Percentiles rank a stretch among this genome's conserved stretches.
These are phyloP conservation scores for Macropis europaea DNA, from an alignment of 2,888 invertebrate genomes.

Conservation along the genomic window DNA sequence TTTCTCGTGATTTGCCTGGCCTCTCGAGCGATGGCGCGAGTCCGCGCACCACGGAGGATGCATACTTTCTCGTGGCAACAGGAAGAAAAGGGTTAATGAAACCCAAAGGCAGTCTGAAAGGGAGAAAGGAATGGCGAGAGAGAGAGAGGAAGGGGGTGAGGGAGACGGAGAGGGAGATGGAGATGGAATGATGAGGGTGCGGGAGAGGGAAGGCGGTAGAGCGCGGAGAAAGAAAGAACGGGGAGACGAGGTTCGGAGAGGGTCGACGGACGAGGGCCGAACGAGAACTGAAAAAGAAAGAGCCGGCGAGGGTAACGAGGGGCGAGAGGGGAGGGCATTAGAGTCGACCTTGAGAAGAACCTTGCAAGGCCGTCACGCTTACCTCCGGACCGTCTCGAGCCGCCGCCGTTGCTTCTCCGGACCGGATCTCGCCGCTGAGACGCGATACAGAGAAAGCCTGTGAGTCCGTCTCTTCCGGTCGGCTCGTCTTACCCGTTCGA, in stretches of 20 bases:
- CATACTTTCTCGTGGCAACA: conserved; percentile 40
- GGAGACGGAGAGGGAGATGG: background rate
- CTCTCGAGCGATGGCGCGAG: background rate
- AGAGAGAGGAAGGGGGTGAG: background rate
- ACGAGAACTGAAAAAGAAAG: conserved; percentile 40
- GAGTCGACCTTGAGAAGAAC: conserved; percentile 71
- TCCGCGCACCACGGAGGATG: conserved; percentile 5
- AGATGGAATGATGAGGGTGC: background rate
- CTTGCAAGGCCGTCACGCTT: conserved; percentile 74
- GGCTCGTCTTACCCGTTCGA: conserved; percentile 43
- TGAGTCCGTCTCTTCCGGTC: conserved; percentile 22
- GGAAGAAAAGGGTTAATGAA: conserved; percentile 46
- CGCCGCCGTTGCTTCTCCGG: conserved; percentile 30
- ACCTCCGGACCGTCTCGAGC: conserved; percentile 64
- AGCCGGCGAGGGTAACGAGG: conserved; percentile 30
- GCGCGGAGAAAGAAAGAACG: conserved; percentile 18
- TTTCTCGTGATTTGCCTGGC: background rate
- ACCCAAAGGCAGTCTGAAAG: conserved; percentile 31
- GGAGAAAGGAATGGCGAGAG: conserved; percentile 33
- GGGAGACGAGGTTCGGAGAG: conserved; percentile 28
- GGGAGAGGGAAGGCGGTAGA: background rate
- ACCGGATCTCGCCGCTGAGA: conserved; percentile 62
- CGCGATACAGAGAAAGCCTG: conserved; percentile 65
- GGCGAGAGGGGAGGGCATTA: conserved; percentile 65
- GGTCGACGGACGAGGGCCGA: conserved; percentile 30